Conservation (phyloP, 2,888 invertebrate species). For the Odontothrips loti region DNA sequence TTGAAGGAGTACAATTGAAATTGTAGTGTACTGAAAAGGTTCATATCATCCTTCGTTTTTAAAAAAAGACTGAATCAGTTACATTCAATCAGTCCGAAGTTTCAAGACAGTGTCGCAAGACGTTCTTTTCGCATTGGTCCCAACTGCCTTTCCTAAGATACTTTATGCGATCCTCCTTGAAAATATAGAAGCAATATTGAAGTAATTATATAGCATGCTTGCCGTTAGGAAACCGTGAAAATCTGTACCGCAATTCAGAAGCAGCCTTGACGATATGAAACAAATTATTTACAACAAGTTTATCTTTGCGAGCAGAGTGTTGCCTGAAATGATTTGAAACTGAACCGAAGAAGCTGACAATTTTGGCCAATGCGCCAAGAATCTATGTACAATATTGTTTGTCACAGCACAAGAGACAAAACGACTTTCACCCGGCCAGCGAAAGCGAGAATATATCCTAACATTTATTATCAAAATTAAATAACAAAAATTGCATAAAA, state of each 20-base stretch:
- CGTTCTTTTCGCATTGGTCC: conserved; percentile 1
- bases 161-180: not conserved
- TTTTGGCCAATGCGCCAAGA: too few species aligned
- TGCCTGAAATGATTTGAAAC: too few species aligned
- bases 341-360: too few species aligned
- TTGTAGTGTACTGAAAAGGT: too few species aligned
- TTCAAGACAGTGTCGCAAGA: not conserved
- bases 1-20: too few species aligned
- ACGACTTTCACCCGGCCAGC: not conserved
- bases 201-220: not conserved
- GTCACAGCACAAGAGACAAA: not conserved
- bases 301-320: too few species aligned
- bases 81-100: not conserved
- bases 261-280: too few species aligned
- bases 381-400: not conserved
- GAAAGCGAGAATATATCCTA: not conserved
- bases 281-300: too few species aligned
- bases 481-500: not conserved
- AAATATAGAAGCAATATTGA: not conserved
- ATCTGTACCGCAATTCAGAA: too few species aligned
- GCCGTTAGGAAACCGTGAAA: too few species aligned
- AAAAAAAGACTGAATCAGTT: too few species aligned
- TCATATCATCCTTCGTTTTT: too few species aligned
- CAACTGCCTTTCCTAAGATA: not conserved
- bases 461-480: not conserved